These are phyloP conservation scores for Tipula confusa DNA, from an alignment of 2,888 invertebrate species.

Conservation along the genomic window DNA sequence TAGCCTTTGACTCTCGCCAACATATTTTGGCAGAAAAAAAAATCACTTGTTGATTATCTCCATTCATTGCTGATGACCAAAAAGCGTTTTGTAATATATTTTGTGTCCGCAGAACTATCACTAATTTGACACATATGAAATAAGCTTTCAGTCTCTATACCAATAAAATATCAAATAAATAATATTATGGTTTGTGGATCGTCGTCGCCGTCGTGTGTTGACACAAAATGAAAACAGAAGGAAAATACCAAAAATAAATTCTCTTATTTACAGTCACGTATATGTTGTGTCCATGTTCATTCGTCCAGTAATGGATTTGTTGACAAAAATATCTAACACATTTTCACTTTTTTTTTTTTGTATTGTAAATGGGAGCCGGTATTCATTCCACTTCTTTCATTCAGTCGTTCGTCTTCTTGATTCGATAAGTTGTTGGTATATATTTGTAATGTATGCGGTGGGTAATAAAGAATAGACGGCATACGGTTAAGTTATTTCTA, in stretches of 20 bases:
- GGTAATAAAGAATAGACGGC: not conserved
- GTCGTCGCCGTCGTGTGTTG: not conserved
- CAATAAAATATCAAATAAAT: not conserved
- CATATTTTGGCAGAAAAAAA: not conserved
- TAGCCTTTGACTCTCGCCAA: not conserved
- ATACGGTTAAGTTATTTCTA: not conserved
- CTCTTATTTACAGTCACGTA: conserved; percentile 4
- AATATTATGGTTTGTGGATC: not conserved
- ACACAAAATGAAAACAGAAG: not conserved
- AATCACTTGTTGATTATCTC: not conserved
- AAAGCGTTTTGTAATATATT: not conserved
- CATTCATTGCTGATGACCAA: not conserved
- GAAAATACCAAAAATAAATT: not conserved
- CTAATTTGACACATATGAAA: not conserved
- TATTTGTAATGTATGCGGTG: not conserved
- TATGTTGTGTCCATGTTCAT: not conserved
- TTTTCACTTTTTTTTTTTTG: not conserved
- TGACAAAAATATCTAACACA: not conserved
- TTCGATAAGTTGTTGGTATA: not conserved
- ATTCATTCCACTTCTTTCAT: not conserved
- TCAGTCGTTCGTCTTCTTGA: not conserved
- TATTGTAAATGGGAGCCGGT: not conserved
- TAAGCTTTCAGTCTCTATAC: not conserved
- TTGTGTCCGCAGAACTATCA: not conserved
- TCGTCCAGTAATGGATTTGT: not conserved